These are phyloP conservation scores for Psilopogon haemacephalus DNA, from an alignment of 2,113 vertebrate genomes.

Conservation along the genomic window DNA sequence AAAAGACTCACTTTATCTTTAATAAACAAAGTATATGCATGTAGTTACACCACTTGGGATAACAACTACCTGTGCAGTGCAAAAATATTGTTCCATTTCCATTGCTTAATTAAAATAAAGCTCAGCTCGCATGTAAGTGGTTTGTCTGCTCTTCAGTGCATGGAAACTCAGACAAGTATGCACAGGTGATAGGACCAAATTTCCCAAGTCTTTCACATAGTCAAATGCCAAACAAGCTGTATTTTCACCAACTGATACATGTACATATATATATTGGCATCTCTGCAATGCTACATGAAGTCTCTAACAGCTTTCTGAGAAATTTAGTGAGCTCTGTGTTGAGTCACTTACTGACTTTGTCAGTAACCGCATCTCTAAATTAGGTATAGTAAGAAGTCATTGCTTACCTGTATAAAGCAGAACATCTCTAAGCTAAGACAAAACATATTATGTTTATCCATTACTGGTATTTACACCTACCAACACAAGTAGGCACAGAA, in stretches of 20 bases:
- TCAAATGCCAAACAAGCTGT: background rate
- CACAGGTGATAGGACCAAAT: background rate
- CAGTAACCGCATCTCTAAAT: background rate
- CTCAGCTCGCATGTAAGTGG: background rate
- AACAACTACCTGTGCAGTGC: background rate
- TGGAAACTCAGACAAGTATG: background rate
- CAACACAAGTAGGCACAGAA: background rate
- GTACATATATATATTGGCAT: background rate
- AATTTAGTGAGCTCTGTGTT: background rate
- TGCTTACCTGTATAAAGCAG: background rate
- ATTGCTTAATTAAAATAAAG: background rate
- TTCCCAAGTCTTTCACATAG: background rate
- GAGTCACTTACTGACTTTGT: background rate
- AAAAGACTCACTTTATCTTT: background rate
- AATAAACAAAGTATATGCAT: background rate
- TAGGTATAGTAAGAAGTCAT: background rate
- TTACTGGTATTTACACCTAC: background rate
- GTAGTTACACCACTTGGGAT: background rate
- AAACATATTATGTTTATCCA: background rate
- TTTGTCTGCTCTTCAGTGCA: background rate
- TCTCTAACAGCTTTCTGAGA: background rate
- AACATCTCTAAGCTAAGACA: background rate
- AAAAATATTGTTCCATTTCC: constrained; percentile 1
- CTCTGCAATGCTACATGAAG: background rate
- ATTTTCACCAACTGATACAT: background rate